Conservation (phyloP, 2,797 vertebrate genomes). For the Sebastes wilsoni region DNA sequence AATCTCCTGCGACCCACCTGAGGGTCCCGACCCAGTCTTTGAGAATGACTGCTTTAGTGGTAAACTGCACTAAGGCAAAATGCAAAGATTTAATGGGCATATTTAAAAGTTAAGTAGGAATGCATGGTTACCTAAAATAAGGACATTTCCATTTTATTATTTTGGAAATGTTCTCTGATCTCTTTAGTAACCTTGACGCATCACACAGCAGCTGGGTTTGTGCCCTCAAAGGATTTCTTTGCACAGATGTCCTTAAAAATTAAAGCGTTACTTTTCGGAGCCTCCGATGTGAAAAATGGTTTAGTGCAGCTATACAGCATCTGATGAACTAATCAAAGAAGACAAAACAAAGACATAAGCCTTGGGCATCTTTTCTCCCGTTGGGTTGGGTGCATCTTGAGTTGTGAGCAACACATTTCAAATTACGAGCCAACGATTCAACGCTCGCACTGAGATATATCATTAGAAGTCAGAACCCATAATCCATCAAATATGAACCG, state of each 20-base stretch:
- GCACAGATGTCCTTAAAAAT: conserved; percentile 1
- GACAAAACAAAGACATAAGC: conserved; percentile 5
- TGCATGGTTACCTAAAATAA: neutral
- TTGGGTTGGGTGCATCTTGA: neutral
- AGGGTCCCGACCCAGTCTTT: too few species aligned
- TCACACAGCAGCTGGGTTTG: neutral
- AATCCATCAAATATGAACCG: conserved; percentile 29
- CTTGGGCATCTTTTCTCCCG: neutral
- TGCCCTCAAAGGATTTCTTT: conserved; percentile 15
- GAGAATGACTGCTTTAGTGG: neutral
- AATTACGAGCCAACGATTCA: neutral
- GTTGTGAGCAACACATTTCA: neutral
- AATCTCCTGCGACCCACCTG: too few species aligned
- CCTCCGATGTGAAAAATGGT: neutral
- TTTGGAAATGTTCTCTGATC: neutral
- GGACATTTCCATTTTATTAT: neutral
- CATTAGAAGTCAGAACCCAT: neutral
- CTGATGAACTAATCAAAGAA: conserved; percentile 21
- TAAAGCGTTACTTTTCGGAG: neutral
- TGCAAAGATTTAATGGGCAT: neutral
- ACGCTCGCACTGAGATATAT: neutral
- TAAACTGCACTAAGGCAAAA: neutral
- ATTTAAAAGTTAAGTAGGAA: neutral
- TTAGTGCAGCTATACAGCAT: neutral
- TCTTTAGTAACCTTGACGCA: conserved; percentile 15